phyloP scores from a whole-genome alignment of 2,113 vertebrate species.

The Sula dactylatra region DNA sequence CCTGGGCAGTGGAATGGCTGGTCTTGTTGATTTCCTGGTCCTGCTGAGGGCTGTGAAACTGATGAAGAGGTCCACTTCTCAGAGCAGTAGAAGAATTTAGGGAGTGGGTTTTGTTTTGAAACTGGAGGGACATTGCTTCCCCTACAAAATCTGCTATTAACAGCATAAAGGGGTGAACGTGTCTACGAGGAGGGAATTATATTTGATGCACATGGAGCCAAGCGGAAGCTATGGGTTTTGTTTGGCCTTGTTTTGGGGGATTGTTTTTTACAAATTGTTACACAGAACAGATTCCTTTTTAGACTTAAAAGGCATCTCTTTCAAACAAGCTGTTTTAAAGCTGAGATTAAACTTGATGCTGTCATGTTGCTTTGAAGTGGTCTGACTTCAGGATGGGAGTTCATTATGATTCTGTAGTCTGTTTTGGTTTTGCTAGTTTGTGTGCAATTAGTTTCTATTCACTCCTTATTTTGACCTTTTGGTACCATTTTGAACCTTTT shows the following conservation, averaged over 20 bases:
- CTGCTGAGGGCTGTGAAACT: background rate
- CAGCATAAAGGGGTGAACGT: rapidly evolving
- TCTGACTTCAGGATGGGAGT: background rate
- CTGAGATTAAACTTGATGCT: background rate
- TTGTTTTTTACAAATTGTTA: background rate
- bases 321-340: background rate
- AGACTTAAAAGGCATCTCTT: background rate
- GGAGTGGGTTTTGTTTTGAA: background rate
- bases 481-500: background rate
- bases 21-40: background rate
- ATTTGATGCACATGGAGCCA: background rate
- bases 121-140: background rate
- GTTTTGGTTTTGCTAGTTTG: background rate
- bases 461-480: background rate
- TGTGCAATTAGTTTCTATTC: background rate
- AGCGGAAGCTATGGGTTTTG: background rate
- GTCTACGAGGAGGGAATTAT: background rate
- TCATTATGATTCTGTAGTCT: background rate
- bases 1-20: background rate
- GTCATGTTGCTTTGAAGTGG: background rate
- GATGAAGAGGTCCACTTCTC: background rate
- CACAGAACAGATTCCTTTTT: background rate
- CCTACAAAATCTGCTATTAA: background rate
- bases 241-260: background rate
- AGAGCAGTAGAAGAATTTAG: background rate